Evolutionary conservation across 2,888 invertebrate genomes (phyloP).

Genomic region (Drosophila paramelanica): DNA sequence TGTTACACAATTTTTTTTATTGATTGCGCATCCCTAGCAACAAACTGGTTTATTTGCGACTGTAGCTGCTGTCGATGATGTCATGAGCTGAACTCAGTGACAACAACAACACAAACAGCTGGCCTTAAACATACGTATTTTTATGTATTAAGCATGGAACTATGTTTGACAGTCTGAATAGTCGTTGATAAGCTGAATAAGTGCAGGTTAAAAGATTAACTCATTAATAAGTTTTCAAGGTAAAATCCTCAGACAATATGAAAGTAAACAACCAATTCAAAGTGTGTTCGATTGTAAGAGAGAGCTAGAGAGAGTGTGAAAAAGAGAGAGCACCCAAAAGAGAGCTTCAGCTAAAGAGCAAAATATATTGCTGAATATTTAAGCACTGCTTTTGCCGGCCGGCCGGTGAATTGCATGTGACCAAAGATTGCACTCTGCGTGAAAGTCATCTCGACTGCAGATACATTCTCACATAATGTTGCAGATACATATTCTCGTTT

Average conservation of each 20-base stretch:
- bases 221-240: conserved; percentile 70
- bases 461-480: conserved; percentile 22
- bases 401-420: conserved; percentile 65
- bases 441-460: conserved; percentile 30
- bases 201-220: conserved; percentile 70
- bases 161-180: conserved; percentile 32
- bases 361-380: conserved; percentile 1
- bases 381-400: conserved; percentile 66
- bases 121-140: conserved; percentile 31
- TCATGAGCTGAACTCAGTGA: conserved; percentile 59
- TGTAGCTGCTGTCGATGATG: conserved; percentile 56
- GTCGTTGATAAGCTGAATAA: conserved; percentile 49
- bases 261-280: conserved; percentile 45
- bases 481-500: conserved; percentile 40
- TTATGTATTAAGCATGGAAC: conserved; percentile 1
- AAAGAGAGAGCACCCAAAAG: neutral
- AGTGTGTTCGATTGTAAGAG: conserved; percentile 10
- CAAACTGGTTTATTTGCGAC: conserved; percentile 60
- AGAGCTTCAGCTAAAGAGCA: conserved; percentile 21
- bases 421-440: conserved; percentile 29
- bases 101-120: conserved; percentile 55
- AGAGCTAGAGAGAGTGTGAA: neutral
- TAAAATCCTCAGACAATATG: conserved; percentile 40
- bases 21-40: conserved; percentile 42
- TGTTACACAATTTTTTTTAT: neutral